Evolutionary conservation across 92 coral and sea anemone species (phyloP).

Genomic region (Heteractis magnifica): DNA sequence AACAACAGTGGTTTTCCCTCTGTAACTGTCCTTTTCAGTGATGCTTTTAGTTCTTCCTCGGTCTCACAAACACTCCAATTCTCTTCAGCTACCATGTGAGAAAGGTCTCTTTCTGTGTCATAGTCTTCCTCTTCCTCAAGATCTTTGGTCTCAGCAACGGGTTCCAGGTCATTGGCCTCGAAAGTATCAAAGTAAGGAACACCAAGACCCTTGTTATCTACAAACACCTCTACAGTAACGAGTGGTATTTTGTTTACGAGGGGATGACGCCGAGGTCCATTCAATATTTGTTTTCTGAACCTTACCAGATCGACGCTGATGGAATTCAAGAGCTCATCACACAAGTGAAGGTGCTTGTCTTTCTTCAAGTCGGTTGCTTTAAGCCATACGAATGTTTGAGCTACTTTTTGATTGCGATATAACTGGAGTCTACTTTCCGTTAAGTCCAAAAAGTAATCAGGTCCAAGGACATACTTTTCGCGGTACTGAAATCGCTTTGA

Average conservation of each 20-base stretch:
- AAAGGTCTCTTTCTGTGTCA: conserved; percentile 10
- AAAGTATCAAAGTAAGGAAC: conserved; percentile 27
- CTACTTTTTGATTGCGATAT: not conserved
- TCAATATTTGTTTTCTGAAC: conserved; percentile 8
- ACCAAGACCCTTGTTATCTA: not conserved
- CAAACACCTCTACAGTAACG: conserved; percentile 14
- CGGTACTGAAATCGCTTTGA: conserved; percentile 10
- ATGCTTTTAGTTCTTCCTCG: conserved; percentile 4
- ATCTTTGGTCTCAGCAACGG: conserved; percentile 8
- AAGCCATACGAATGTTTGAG: conserved; percentile 14
- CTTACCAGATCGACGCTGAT: conserved; percentile 21
- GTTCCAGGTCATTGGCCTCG: conserved; percentile 3
- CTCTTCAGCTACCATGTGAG: not conserved
- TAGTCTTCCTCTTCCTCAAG: conserved; percentile 6
- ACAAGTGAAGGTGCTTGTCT: not conserved
- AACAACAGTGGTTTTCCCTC: conserved; percentile 2
- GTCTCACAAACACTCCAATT: not conserved
- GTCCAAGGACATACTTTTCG: conserved; percentile 20
- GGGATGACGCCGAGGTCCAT: conserved; percentile 20
- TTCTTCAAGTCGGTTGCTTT: conserved; percentile 6
- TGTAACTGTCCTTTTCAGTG: conserved; percentile 7
- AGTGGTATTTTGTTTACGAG: conserved; percentile 20
- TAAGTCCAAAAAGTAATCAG: conserved; percentile 8
- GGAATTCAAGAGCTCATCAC: conserved; percentile 4
- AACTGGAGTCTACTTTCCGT: conserved; percentile 7